Conservation (phyloP, 2,797 vertebrate genomes). For the Luscinia luscinia region DNA sequence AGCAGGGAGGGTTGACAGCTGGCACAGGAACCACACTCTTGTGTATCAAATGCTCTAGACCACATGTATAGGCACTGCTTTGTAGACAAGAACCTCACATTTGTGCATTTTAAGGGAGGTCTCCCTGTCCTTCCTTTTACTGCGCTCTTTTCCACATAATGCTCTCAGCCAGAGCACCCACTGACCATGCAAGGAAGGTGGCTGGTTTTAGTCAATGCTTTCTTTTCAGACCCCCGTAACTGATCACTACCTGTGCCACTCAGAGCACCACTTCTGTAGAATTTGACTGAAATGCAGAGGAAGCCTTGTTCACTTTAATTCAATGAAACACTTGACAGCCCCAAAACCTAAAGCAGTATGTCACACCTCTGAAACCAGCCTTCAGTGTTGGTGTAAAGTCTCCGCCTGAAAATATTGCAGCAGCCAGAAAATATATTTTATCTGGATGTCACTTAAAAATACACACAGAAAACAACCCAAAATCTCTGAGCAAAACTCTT, state of each 20-base stretch:
- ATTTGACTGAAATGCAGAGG: neutral
- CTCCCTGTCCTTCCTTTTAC: neutral
- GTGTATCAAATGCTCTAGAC: neutral
- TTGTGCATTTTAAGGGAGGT: neutral
- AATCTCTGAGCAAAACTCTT: constrained; percentile 17
- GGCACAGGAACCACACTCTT: neutral
- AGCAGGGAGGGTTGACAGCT: neutral
- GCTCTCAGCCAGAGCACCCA: neutral
- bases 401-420: constrained; percentile 29
- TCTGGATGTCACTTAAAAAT: constrained; percentile 60
- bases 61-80: fast-evolving
- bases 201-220: neutral
- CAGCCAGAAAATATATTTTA: constrained; percentile 65
- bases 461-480: constrained; percentile 18
- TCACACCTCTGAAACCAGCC: neutral
- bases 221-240: neutral
- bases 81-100: neutral
- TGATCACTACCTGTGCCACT: neutral
- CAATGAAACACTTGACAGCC: neutral
- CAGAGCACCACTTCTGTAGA: neutral
- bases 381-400: constrained; percentile 3
- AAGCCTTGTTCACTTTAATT: neutral
- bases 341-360: neutral
- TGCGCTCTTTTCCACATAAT: neutral
- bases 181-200: neutral